Conservation (phyloP, 2,888 invertebrate species). For the Bembecia ichneumoniformis region DNA sequence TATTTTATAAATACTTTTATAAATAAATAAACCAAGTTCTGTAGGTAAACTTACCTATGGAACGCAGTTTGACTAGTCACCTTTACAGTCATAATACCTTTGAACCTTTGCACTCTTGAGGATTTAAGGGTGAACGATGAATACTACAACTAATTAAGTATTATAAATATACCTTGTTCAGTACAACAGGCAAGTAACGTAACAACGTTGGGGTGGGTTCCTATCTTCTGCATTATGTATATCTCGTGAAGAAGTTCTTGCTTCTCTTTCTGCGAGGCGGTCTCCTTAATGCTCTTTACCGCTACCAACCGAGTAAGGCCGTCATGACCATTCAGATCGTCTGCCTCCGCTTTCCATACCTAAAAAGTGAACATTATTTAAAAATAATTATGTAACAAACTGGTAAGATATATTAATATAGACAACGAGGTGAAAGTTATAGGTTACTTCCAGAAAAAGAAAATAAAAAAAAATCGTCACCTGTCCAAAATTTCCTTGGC, state of each 20-base stretch:
- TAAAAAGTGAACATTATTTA: conserved; percentile 22
- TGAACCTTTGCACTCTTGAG: too few species aligned
- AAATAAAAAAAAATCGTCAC: conserved; percentile 34
- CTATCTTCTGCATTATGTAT: conserved; percentile 86
- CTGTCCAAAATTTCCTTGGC: conserved; percentile 89
- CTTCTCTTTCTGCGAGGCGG: conserved; percentile 83
- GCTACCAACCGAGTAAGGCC: conserved; percentile 86
- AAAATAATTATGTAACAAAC: not conserved
- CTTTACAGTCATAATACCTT: too few species aligned
- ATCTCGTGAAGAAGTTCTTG: conserved; percentile 81
- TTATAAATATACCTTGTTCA: conserved; percentile 75
- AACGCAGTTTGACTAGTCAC: too few species aligned
- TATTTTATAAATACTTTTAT: too few species aligned
- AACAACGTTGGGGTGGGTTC: conserved; percentile 87
- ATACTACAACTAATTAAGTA: not conserved
- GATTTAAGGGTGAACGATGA: too few species aligned
- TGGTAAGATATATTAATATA: too few species aligned
- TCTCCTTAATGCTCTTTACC: conserved; percentile 86
- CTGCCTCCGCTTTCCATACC: conserved; percentile 90
- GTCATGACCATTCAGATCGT: conserved; percentile 82
- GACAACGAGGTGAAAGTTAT: too few species aligned
- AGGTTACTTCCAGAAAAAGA: not conserved
- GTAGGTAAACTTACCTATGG: too few species aligned
- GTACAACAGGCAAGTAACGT: conserved; percentile 86
- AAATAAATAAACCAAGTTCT: too few species aligned